These are phyloP conservation scores for Sebastes trivittatus DNA, from an alignment of 2,797 vertebrate species.

Conservation along the genomic window DNA sequence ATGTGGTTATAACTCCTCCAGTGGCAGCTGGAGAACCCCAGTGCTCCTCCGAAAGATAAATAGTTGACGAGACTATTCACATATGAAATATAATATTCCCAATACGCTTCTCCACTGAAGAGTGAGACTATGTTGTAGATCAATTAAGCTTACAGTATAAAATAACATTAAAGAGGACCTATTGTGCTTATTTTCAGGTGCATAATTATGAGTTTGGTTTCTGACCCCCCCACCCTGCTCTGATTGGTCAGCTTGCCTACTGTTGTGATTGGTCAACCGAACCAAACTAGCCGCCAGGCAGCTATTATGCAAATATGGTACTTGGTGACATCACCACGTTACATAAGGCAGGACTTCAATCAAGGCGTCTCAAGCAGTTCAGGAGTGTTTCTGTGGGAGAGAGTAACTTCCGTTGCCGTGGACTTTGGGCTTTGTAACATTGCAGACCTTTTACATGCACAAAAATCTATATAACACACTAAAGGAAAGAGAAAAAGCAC, in stretches of 20 bases:
- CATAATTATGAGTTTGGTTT: background rate
- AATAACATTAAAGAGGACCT: background rate
- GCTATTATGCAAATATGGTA: background rate
- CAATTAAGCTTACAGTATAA: background rate
- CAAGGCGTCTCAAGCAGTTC: too few species aligned
- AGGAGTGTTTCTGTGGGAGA: background rate
- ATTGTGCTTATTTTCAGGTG: background rate
- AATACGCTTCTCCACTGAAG: background rate
- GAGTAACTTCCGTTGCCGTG: background rate
- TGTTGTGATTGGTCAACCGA: background rate
- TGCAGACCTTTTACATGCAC: background rate
- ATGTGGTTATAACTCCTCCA: constrained; percentile 23
- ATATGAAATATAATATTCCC: constrained; percentile 2
- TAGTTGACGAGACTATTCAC: background rate
- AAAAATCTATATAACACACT: background rate
- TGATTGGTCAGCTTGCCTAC: background rate
- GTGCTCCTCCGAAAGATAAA: background rate
- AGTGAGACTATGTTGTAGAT: background rate
- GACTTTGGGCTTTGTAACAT: background rate
- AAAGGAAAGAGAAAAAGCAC: too few species aligned
- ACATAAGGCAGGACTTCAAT: background rate
- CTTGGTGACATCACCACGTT: background rate
- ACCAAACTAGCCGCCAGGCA: background rate
- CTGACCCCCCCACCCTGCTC: too few species aligned
- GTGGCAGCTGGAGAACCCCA: constrained; percentile 20